Evolutionary conservation across 2,113 vertebrate genomes (phyloP), one percentile per base, ranked within the genome.

Genomic region (Chroicocephalus ridibundus): DNA sequence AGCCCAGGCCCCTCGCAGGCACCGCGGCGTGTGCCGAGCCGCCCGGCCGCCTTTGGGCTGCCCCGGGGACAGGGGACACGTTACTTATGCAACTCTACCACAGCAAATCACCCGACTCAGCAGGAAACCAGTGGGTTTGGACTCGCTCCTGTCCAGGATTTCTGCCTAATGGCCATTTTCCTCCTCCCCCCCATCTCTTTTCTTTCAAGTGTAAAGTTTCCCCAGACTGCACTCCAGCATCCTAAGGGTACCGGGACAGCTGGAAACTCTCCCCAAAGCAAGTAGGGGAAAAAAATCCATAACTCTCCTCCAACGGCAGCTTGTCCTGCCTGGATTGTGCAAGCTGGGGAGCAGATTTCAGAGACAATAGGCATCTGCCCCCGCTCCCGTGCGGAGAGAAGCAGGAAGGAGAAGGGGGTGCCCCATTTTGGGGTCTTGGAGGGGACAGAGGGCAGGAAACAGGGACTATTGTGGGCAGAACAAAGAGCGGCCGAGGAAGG

Each of bases 391-490:
- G 36, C 65, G 58, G 66, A 76, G 13, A 82, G 55, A 47, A 58
- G 93, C 89, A 95, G 92, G 96, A 94, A 95, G 89, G 80, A 95
- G 95, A 92, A 92, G 49, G 47, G 94, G 96, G 74, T 94, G 90
- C 82, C 82, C 87, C 46, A 31, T 70, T 64, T 21, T 71, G 62
- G 38, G 6, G 65, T 90, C 81, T 95, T 83, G 44, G 38, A 95
- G 71, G 64, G 90, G 80, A 92, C 68, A 82, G 64, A 96, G 86
- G 78, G 93, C 96, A 97, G 96, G 97, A 97, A 97, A 82, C 64
- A 2, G 75, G 34, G 90, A 82, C 95, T 82, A 93, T 94, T 96
- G 95, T 97, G 74, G 96, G 89, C 80, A 96, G 82, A 96, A 96
- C 93, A 93, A 95, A 96, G 90, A 75, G 40, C 57, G 68, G 49